Evolutionary conservation across 2,888 invertebrate genomes (phyloP).

Genomic region (Steromphala cineraria): DNA sequence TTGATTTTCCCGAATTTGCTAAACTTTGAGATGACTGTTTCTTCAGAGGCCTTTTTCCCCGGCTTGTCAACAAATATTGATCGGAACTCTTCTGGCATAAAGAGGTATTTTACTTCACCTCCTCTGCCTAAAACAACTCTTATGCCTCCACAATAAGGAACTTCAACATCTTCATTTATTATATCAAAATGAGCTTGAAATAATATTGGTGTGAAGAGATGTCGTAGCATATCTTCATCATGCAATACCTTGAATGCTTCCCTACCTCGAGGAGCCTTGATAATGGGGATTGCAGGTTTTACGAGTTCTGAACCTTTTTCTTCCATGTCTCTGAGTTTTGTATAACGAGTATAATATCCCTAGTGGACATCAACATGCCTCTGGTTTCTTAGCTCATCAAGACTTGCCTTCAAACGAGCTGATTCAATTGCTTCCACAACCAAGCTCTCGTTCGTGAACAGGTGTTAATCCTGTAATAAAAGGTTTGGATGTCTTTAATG

Average conservation of each 20-base stretch:
- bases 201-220: neutral
- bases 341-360: constrained; percentile 48
- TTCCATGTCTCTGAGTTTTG: constrained; percentile 47
- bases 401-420: constrained; percentile 39
- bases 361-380: constrained; percentile 41
- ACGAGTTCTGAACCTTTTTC: constrained; percentile 32
- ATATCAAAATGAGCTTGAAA: neutral
- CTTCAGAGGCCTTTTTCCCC: constrained; percentile 23
- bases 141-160: constrained; percentile 36
- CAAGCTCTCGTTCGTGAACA: constrained; percentile 53
- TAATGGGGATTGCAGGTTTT: no score
- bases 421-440: constrained; percentile 40
- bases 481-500: constrained; percentile 58
- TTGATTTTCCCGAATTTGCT: constrained; percentile 45
- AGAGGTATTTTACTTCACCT: constrained; percentile 43
- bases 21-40: constrained; percentile 35
- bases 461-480: constrained; percentile 63
- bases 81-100: constrained; percentile 56
- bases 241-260: constrained; percentile 43
- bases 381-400: constrained; percentile 38
- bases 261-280: no score
- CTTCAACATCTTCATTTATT: constrained; percentile 23
- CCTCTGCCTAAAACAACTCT: constrained; percentile 53
- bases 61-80: constrained; percentile 43
- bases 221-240: neutral